phyloP scores from a whole-genome alignment of 1,140 invertebrate species.

The Listronotus bonariensis region DNA sequence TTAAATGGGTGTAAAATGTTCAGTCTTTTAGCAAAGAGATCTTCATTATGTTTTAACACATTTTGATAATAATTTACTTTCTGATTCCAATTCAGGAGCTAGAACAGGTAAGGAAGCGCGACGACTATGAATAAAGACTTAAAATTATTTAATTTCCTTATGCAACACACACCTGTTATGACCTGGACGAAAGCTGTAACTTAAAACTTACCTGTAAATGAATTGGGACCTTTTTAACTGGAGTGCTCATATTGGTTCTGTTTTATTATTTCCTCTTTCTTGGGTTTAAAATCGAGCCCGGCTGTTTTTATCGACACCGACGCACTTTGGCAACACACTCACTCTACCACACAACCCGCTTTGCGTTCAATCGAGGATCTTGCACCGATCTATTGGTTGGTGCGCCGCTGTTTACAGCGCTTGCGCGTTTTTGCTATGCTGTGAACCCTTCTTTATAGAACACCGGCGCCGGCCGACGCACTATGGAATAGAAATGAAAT shows the following conservation, averaged over 20 bases:
- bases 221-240: constrained; percentile 91
- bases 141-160: neutral
- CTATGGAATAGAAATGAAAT: no score
- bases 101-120: no score
- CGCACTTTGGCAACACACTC: neutral
- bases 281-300: constrained; percentile 1
- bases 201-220: constrained; percentile 80
- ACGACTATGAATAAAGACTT: neutral
- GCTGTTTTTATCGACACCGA: neutral
- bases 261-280: neutral
- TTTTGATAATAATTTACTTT: no score
- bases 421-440: no score
- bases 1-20: no score
- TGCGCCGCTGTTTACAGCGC: neutral
- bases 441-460: no score
- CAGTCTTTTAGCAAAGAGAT: no score
- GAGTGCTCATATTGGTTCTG: constrained; percentile 49
- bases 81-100: no score
- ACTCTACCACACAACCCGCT: neutral
- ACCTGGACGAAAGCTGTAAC: neutral
- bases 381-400: constrained; percentile 13
- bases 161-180: constrained; percentile 19
- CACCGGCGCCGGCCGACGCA: no score
- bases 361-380: constrained; percentile 12
- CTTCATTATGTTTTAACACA: no score